Evolutionary conservation across 2,888 invertebrate genomes (phyloP), one percentile per base, ranked within the genome.

Genomic region (Apodemia duryi): DNA sequence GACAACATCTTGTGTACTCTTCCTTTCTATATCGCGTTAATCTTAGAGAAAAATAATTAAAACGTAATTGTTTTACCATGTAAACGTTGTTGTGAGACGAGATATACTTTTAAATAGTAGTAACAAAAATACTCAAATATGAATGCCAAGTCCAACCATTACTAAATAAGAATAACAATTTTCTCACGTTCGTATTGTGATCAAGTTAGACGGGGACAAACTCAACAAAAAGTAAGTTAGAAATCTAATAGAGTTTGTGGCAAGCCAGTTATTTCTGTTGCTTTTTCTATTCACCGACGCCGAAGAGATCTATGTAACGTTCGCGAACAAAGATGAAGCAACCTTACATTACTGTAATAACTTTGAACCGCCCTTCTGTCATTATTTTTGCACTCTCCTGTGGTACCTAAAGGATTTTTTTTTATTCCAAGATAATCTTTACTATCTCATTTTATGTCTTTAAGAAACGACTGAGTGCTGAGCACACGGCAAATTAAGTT

Each of bases 201-300:
- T 85, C 82, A 84, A 85, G 86, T 87, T 86, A 85, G 86, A 80
- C 81, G 86, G 85, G 84, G 83, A 87, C 86, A 85, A 83, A 82
- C 83, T 84, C 80, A 81, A 84, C 88, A 89, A 90, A 90, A 89
- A 91, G 83, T 86, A 83, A 88, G 80, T 85, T 85, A 83, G 84
- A 85, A 90, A 88, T 88, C 86, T 90, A 89, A 90, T 90, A 88
- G 89, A 86, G 85, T 88, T 89, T 89, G 89, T 85, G 88, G 88
- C 87, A 78, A 86, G 85, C 81, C 80, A 82, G 84, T 85, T 85
- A 85, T 86, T 88, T 89, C 82, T 87, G 78, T 86, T 86, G 83
- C 85, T 89, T 88, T 88, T 88, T 86, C 82, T 80, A 81, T 86
- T 85, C 78, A 71, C 82, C 82, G 76, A 81, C 75, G 79, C 79